phyloP scores from a whole-genome alignment of 37 sponge, comb jelly and placozoan genomes.

The Chondrilla cf. caribensis region DNA sequence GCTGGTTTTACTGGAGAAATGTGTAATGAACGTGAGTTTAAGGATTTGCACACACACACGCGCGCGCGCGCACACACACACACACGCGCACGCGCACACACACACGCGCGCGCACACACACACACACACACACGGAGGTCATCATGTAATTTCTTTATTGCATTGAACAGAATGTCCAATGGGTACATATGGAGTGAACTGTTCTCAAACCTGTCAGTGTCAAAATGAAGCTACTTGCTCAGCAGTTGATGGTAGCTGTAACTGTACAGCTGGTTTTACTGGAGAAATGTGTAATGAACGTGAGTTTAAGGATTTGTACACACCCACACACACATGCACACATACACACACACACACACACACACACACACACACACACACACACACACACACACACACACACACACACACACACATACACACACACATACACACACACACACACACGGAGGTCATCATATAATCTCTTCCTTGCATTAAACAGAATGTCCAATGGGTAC shows the following conservation, averaged over 20 bases:
- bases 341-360: too few species aligned
- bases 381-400: too few species aligned
- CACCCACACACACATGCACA: too few species aligned
- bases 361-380: too few species aligned
- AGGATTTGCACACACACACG: not conserved
- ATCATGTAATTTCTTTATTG: not conserved
- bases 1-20: constrained; percentile 20
- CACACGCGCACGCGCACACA: constrained; percentile 40
- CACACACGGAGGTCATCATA: too few species aligned
- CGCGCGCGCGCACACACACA: constrained; percentile 26
- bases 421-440: too few species aligned
- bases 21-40: not conserved
- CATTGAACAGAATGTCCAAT: not conserved
- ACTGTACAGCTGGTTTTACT: constrained; percentile 19
- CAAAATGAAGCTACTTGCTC: constrained; percentile 13
- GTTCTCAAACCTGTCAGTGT: constrained; percentile 5
- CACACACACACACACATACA: too few species aligned
- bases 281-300: constrained; percentile 7
- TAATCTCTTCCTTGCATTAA: too few species aligned
- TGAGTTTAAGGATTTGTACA: not conserved
- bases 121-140: not conserved
- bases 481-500: constrained; percentile 7
- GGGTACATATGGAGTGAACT: constrained; percentile 6
- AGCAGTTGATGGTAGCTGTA: not conserved
- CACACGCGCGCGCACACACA: constrained; percentile 43